Evolutionary conservation across 2,888 invertebrate genomes (phyloP), one percentile per base, ranked within the genome.

Genomic region (Chaitophorus viminalis): DNA sequence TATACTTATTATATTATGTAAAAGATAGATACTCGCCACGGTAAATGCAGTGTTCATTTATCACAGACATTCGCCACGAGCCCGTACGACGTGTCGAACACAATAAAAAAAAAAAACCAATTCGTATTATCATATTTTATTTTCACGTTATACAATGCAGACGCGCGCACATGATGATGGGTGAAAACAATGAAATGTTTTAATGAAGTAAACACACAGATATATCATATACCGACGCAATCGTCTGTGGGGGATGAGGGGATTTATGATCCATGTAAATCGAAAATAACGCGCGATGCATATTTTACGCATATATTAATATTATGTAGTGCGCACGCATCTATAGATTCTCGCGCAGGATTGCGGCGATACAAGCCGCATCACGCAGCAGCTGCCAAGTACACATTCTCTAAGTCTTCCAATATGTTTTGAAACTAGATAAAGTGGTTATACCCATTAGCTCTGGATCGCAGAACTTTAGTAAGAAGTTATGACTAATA

Each of bases 51-150:
- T 9, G 17, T 52, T 70, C 77, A 78, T 86, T 86, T 78, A 86
- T 86, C 86, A n/a, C n/a, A 86, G 78, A 68, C 76, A 72, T 86
- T 78, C 86, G 86, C 86, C 21, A 85, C 78, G 76, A 72, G 31
- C 52, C 31, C 72, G 25, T 39, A 31, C 65, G 46, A 81, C 65
- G 78, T 78, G 70, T 70, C 77, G 68, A 33, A 82, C 54, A 33
- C 11, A n/a, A 52, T 39, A 25, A n/a, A 46, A 29, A 82, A 39
- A 70, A 68, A 29, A 68, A 68, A 68, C 3, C 11, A 54, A 29
- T 17, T 46, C 25, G 46, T 31, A 82, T 68, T 29, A 8, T 39
- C 6, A 68, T 68, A 18, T 36, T 36, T 36, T 70, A 70, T 46
- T 9, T 65, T 68, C 39, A 70, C 36, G 39, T 70, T 36, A 17